Evolutionary conservation across 2,113 vertebrate species (phyloP).

Genomic region (human (Homo sapiens)): DNA sequence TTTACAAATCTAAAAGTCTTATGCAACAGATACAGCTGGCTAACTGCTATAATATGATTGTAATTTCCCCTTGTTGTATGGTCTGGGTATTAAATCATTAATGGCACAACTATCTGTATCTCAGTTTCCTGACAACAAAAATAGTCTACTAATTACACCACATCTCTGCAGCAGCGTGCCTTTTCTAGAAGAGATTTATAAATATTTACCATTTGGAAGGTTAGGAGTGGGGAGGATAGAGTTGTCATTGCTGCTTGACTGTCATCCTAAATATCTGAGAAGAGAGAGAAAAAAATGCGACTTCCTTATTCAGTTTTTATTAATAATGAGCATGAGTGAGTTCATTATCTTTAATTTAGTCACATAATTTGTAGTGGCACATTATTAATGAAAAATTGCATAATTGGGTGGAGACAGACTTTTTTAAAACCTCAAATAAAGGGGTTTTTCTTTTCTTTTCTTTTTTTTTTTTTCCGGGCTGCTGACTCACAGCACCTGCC

Average conservation of each 20-base stretch:
- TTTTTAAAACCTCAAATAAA: constrained; percentile 62
- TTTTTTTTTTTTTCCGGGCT: constrained; percentile 42
- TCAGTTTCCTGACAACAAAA: constrained; percentile 46
- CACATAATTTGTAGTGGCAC: constrained; percentile 77
- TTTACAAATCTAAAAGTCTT: constrained; percentile 61
- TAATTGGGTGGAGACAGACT: constrained; percentile 63
- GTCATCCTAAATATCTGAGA: constrained; percentile 59
- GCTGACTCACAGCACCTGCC: constrained; percentile 45
- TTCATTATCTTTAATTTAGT: constrained; percentile 81
- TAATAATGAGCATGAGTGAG: constrained; percentile 65
- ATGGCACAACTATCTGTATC: constrained; percentile 66
- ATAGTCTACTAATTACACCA: constrained; percentile 38
- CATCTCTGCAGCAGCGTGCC: constrained; percentile 22
- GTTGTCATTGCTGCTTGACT: constrained; percentile 36
- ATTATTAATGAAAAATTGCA: constrained; percentile 76
- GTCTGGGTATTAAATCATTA: constrained; percentile 73
- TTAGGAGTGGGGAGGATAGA: neutral
- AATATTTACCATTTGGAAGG: constrained; percentile 73
- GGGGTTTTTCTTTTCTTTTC: constrained; percentile 41
- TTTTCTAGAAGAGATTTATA: constrained; percentile 73
- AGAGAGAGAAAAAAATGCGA: neutral
- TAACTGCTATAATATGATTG: constrained; percentile 50
- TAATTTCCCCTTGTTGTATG: constrained; percentile 52
- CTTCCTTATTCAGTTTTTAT: constrained; percentile 68
- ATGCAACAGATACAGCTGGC: constrained; percentile 41